These are phyloP conservation scores for Epinephelus moara DNA, from an alignment of 2,113 vertebrate genomes.

Conservation along the genomic window DNA sequence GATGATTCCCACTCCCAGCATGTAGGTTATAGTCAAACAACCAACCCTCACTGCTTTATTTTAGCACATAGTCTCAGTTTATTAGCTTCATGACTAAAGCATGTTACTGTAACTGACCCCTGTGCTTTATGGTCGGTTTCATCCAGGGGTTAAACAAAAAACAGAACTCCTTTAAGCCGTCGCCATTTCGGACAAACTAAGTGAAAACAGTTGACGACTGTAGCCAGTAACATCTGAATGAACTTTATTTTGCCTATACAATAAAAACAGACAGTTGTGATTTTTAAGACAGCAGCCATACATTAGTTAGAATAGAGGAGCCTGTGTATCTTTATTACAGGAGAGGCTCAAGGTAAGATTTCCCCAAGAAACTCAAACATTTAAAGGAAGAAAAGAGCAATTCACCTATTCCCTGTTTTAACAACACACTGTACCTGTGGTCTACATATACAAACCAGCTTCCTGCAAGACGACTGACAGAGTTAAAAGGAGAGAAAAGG, in stretches of 20 bases:
- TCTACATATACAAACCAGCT: constrained; percentile 14
- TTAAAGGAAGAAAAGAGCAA: background rate
- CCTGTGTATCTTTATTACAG: constrained; percentile 3
- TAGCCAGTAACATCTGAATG: constrained; percentile 30
- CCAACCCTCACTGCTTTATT: background rate
- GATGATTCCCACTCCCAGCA: too few species aligned
- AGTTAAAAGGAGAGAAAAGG: background rate
- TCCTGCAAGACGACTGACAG: background rate
- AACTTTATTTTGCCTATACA: constrained; percentile 57
- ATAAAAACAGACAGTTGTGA: constrained; percentile 20
- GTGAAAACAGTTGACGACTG: background rate
- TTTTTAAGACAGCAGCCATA: constrained; percentile 35
- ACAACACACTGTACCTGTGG: background rate
- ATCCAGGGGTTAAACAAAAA: too few species aligned
- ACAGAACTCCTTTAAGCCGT: background rate
- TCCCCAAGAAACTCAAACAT: background rate
- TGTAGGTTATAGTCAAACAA: background rate
- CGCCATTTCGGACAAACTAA: background rate
- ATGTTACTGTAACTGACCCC: background rate
- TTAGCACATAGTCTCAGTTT: background rate
- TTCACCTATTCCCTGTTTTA: background rate
- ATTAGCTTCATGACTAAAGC: background rate
- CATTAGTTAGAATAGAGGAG: constrained; percentile 24
- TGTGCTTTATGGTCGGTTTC: background rate
- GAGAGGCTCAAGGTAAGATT: constrained; percentile 7